Evolutionary conservation across 2,113 vertebrate genomes (phyloP).

Genomic region (Nymphicus hollandicus): DNA sequence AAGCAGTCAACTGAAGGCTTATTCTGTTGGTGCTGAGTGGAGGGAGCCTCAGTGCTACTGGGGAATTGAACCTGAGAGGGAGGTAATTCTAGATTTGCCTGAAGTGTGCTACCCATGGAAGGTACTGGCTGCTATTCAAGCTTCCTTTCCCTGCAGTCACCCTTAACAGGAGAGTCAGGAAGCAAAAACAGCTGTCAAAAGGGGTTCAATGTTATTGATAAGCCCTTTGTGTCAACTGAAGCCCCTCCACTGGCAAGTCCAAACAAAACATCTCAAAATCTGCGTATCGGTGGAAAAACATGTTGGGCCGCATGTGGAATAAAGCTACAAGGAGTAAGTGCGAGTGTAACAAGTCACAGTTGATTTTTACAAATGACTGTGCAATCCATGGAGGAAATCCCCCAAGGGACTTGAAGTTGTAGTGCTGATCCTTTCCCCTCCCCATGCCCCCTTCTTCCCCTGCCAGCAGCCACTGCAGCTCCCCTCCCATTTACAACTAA

Average conservation of each 20-base stretch:
- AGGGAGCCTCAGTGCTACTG: background rate
- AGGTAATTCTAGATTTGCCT: constrained; percentile 50
- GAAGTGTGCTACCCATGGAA: constrained; percentile 34
- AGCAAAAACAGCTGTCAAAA: constrained; percentile 70
- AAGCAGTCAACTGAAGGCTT: constrained; percentile 55
- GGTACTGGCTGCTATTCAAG: constrained; percentile 42
- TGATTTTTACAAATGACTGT: constrained; percentile 44
- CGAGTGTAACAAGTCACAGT: background rate
- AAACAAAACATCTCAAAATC: constrained; percentile 65
- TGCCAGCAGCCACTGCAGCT: background rate
- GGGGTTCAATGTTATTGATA: constrained; percentile 63
- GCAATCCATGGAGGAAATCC: constrained; percentile 9
- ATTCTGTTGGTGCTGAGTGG: background rate
- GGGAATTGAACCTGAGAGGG: background rate
- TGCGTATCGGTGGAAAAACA: constrained; percentile 33
- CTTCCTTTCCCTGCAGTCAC: constrained; percentile 27
- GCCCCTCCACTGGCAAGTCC: constrained; percentile 33
- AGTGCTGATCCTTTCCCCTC: background rate
- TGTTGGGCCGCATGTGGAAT: constrained; percentile 1
- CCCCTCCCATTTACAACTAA: background rate
- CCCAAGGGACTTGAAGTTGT: background rate
- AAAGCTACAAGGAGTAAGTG: constrained; percentile 28
- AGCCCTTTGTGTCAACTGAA: constrained; percentile 60
- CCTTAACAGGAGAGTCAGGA: constrained; percentile 3
- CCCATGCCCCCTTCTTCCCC: background rate